Base-by-base conservation (phyloP, 30 jellyfish, hydroid and myxozoan species). In the Chrysaora quinquecirrha region DNA sequence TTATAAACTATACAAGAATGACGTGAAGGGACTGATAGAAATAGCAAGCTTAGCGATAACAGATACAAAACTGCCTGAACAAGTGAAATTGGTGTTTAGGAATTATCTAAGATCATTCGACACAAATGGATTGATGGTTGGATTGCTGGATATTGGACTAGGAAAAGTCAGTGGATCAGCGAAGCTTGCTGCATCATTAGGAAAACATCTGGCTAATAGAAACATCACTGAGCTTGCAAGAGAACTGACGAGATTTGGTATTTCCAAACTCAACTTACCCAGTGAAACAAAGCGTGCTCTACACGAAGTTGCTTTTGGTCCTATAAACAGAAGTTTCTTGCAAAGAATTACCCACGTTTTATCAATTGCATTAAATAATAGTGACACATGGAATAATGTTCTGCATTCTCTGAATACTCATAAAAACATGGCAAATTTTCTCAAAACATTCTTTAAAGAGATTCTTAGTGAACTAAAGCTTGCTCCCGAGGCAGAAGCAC, bases 1-100 rank as follows among this genome's bases (percentile, higher is more conserved):
- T 16, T 23, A 29, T 1, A 43, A 73, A 61, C 10, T 73, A 18
- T 38, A 35, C 30, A 47, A 50, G 52, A 27, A 21, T 75, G 73
- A 56, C 34, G 43, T 75, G 48, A 75, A 75, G 87, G 64, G 76
- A 23, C 29, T 75, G 18, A 29, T 75, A 7, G 62, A 33, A 62
- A 73, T 73, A 16, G 71, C 58, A 22, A 32, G 19, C 4, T 28
- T 35, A 32, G 71, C 48, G 21, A 35, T 54, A 12, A 32, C 27
- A 3, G 84, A 73, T 19, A 54, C 7, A 12, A 47, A 34, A 19
- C n/a, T 73, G 30, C 84, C 71, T 0, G 32, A 2, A 30, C 23
- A 25, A 73, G 75, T 50, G 16, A 32, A 38, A 30, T 6, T 22
- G 30, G 76, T 75, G 61, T 27, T 52, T 10, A 21, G 30, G 33